Percentiles rank a stretch among this genome's conserved stretches.
Evolutionary conservation across 2,888 invertebrate species (phyloP).

Genomic region (Platypus cylindrus): DNA sequence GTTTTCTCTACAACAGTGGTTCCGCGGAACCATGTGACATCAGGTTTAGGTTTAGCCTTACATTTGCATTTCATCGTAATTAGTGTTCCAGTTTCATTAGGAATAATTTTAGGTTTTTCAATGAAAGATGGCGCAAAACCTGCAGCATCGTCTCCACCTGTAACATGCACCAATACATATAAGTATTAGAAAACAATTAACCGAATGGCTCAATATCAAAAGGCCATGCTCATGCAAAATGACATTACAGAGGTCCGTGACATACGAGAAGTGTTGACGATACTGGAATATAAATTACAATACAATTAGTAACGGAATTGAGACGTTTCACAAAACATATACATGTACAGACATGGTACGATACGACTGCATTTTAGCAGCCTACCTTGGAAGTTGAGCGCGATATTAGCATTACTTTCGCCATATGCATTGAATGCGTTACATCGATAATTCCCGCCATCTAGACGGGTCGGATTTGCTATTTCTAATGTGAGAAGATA

Average conservation of each 20-base stretch:
- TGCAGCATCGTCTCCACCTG: slow-evolving; percentile 84
- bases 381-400: slow-evolving; percentile 98
- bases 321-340: slow-evolving; percentile 25
- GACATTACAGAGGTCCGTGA: slow-evolving; percentile 25
- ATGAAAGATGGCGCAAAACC: slow-evolving; percentile 94
- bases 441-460: slow-evolving; percentile 98
- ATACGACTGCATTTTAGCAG: slow-evolving; percentile 18
- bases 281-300: slow-evolving; percentile 26
- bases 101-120: slow-evolving; percentile 98
- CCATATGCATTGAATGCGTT: slow-evolving; percentile 97
- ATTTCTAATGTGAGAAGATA: slow-evolving; percentile 89
- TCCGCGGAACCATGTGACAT: slow-evolving; percentile 90
- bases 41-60: slow-evolving; percentile 89
- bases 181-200: no score
- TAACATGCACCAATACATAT: slow-evolving; percentile 26
- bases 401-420: slow-evolving; percentile 99
- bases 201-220: slow-evolving; percentile 23
- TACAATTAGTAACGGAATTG: slow-evolving; percentile 25
- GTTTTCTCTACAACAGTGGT: slow-evolving; percentile 74
- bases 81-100: slow-evolving; percentile 92
- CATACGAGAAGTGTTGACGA: slow-evolving; percentile 23
- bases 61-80: slow-evolving; percentile 96
- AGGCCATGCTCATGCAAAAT: slow-evolving; percentile 38
- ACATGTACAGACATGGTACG: slow-evolving; percentile 14
- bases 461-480: slow-evolving; percentile 86